Evolutionary conservation across 2,113 vertebrate genomes (phyloP).

Genomic region (Tylochromis polylepis): DNA sequence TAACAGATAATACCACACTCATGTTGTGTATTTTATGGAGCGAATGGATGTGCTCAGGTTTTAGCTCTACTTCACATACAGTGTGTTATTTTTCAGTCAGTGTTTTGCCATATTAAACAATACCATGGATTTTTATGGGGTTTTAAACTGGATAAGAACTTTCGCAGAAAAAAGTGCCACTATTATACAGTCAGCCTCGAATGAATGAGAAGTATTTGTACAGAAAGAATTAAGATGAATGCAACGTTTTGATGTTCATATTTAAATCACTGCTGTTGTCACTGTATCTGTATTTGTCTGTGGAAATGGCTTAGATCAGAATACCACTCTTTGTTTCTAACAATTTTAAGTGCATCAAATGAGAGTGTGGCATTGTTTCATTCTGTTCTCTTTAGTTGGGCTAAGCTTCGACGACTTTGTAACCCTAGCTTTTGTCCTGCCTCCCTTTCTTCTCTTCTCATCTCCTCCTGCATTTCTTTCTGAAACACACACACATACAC

Average conservation of each 20-base stretch:
- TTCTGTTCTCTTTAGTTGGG: slow-evolving; percentile 24
- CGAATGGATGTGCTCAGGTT: neutral
- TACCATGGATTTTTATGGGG: neutral
- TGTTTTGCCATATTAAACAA: neutral
- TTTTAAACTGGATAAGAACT: neutral
- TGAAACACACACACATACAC: neutral
- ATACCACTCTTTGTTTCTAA: neutral
- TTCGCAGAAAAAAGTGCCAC: neutral
- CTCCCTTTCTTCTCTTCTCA: neutral
- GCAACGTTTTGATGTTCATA: neutral
- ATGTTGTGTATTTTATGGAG: neutral
- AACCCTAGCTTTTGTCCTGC: slow-evolving; percentile 26
- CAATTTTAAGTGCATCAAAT: neutral
- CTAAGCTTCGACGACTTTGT: slow-evolving; percentile 15
- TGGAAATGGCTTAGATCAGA: neutral
- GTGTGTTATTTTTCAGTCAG: neutral
- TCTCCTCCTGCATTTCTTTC: slow-evolving; percentile 11
- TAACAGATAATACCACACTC: too few species aligned
- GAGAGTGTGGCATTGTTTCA: neutral
- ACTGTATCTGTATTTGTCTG: neutral
- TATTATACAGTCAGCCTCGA: neutral
- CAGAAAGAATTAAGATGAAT: neutral
- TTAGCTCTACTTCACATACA: neutral
- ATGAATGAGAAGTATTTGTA: neutral
- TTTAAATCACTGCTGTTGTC: neutral